Evolutionary conservation across 2,888 invertebrate species (phyloP).

Genomic region (Adelphocoris suturalis): DNA sequence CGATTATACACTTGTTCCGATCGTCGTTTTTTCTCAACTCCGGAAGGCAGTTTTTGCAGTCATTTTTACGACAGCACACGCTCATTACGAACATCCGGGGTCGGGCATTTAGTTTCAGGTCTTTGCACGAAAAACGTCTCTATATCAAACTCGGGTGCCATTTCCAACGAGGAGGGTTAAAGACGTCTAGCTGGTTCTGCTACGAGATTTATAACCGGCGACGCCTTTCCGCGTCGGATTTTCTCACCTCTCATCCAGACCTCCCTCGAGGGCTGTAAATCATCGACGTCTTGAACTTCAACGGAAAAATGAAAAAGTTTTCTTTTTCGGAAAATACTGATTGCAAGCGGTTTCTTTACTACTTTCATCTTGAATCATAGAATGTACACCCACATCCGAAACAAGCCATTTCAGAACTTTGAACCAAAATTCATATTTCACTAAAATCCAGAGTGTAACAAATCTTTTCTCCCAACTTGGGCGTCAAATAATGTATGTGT

Average conservation of each 20-base stretch:
- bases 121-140: not conserved
- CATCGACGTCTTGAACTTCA: not conserved
- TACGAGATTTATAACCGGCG: not conserved
- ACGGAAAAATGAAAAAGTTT: not conserved
- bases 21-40: not conserved
- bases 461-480: too few species aligned
- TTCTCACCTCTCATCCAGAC: not conserved
- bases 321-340: not conserved
- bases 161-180: not conserved
- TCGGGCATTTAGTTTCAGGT: not conserved
- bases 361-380: too few species aligned
- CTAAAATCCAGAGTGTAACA: too few species aligned
- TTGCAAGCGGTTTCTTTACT: not conserved
- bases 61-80: not conserved
- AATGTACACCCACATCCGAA: too few species aligned
- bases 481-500: too few species aligned
- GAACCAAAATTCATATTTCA: too few species aligned
- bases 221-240: not conserved
- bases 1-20: not conserved
- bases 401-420: too few species aligned
- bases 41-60: not conserved
- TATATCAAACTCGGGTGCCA: not conserved
- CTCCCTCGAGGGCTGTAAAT: not conserved
- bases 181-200: not conserved
- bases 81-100: conserved; percentile 6